A percentile compares a stretch with the other conserved stretches of the same genome.
Conservation (phyloP, 2,797 vertebrate species). For the Manis crassicaudata region DNA sequence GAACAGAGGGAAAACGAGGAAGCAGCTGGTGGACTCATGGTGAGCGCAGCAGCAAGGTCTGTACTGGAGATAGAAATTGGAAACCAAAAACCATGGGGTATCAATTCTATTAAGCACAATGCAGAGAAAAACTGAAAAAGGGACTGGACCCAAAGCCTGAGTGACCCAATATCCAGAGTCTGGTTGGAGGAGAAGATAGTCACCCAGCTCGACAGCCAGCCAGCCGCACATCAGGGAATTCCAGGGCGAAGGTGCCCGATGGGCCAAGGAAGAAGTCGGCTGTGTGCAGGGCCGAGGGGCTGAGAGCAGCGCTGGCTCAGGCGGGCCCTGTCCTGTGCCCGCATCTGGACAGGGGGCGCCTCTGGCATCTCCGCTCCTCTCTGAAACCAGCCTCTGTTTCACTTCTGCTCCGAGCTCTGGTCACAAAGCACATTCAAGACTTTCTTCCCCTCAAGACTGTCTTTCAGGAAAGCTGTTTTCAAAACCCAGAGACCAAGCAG, state of each 20-base stretch:
- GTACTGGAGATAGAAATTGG: not conserved
- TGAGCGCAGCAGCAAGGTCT: not conserved
- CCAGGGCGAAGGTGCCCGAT: not conserved
- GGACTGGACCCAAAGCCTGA: not conserved
- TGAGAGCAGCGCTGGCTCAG: not conserved
- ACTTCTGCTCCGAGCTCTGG: not conserved
- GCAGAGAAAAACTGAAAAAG: not conserved
- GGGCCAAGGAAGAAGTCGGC: not conserved
- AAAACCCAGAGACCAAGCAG: not conserved
- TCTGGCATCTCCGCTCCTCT: not conserved
- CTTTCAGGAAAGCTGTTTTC: not conserved
- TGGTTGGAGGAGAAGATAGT: no score
- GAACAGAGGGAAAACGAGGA: not conserved
- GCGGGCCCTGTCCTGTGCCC: no score
- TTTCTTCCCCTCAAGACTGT: not conserved
- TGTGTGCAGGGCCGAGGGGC: not conserved
- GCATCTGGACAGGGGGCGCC: not conserved
- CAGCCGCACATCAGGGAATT: no score
- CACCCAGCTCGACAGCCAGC: no score
- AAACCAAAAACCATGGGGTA: not conserved
- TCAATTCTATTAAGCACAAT: not conserved
- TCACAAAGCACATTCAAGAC: not conserved
- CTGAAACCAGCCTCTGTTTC: not conserved
- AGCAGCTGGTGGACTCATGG: no score
- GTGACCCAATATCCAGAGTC: not conserved